Evolutionary conservation across 1,140 invertebrate genomes (phyloP), one percentile per base, ranked within the genome.

Genomic region (Lysiphlebus fabarum): DNA sequence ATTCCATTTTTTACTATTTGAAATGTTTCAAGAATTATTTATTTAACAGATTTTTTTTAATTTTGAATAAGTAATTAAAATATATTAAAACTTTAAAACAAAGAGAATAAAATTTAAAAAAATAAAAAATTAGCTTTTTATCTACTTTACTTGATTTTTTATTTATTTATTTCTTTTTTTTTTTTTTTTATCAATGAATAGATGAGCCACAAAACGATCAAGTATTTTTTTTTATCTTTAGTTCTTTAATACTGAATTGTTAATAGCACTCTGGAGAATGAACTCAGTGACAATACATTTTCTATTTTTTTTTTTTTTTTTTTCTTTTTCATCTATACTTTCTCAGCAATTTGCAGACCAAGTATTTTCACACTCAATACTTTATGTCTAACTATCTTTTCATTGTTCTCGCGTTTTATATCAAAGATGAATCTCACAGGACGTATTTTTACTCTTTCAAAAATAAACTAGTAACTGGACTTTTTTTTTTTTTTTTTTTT

Each of bases 201-300:
- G 33, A 54, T 44, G 53, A 54, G 17, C 41, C 26, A 38, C 17
- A 41, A 38, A 38, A 17, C 53, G 53, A 54, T 54, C 40, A 54
- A 40, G 40, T n/a, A n/a, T 43, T 26, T 11, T 40, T 36, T 51
- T 36, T 36, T 36, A 51, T 33, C 49, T n/a, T n/a, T 26, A 51
- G 12, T 51, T 51, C 49, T 51, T 34, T 51, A 51, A 51, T 51
- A 51, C 49, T 34, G 36, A 36, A 51, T 51, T 36, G 49, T 51
- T 51, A 51, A 51, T 51, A 51, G 37, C 49, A 33, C 49, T 51
- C 49, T 36, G 38, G 49, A 51, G 49, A 51, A 36, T 51, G 49
- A 36, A 33, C 49, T 38, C 49, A n/a, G 38, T 36, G 49, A 51
- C 49, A 51, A 51, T 51, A 51, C 49, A 34, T 51, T 51, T 51